phyloP scores from a whole-genome alignment of 2,113 vertebrate species.

The Eublepharis macularius region DNA sequence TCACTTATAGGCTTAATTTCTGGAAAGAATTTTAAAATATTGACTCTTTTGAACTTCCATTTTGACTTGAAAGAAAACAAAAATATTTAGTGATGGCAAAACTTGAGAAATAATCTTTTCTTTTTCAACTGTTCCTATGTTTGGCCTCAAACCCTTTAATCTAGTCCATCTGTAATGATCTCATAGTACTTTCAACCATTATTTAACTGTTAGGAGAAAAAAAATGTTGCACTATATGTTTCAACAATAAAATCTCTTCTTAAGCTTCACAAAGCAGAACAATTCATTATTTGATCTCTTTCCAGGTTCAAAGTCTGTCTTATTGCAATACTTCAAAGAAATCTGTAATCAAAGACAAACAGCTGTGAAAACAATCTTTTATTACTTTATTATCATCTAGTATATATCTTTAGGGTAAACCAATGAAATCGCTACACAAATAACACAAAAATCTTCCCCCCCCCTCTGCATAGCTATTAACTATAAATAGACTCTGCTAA shows the following conservation, averaged over 20 bases:
- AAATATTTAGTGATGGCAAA: conserved; percentile 74
- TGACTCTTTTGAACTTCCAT: conserved; percentile 48
- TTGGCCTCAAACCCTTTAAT: conserved; percentile 82
- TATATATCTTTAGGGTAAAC: conserved; percentile 90
- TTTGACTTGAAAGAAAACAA: conserved; percentile 66
- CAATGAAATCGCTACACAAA: conserved; percentile 78
- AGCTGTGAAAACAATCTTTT: conserved; percentile 99
- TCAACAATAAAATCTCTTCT: conserved; percentile 96
- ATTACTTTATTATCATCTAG: conserved; percentile 98
- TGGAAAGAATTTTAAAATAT: conserved; percentile 42
- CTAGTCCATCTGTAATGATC: conserved; percentile 87
- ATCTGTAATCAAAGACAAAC: conserved; percentile 98
- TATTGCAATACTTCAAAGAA: conserved; percentile 99
- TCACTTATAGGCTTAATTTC: conserved; percentile 50
- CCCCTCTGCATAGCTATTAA: conserved; percentile 58
- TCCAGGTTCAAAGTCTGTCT: conserved; percentile 99
- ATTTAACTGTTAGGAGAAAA: conserved; percentile 87
- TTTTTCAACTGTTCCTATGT: conserved; percentile 70
- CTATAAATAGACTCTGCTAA: conserved; percentile 69
- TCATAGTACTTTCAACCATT: conserved; percentile 85
- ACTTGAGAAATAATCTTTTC: conserved; percentile 70
- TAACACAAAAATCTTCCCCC: conserved; percentile 70
- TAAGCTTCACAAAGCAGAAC: conserved; percentile 94
- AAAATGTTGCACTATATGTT: conserved; percentile 91
- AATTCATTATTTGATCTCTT: conserved; percentile 98